Evolutionary conservation across 2,113 vertebrate genomes (phyloP), one percentile per base, ranked within the genome.

Genomic region (Aix galericulata): DNA sequence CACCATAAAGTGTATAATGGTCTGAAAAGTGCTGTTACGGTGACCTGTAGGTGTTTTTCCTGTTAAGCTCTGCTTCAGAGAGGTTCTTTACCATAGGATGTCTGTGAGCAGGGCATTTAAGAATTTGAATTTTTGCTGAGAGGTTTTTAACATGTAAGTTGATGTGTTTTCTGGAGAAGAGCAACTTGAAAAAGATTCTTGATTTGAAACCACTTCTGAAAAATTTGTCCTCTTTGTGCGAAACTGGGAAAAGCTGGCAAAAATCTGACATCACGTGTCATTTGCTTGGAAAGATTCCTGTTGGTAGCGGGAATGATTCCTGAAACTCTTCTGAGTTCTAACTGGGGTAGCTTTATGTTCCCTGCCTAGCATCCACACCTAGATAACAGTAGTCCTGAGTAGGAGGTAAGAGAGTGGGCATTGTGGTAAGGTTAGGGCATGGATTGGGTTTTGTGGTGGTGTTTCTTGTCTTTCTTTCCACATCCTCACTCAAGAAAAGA

Each of bases 221-320:
- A 76, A 79, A 80, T 62, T 12, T 56, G 26, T 88, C 11, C 20
- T 25, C 8, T 68, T 77, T 42, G 38, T 22, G 4, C 44, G 73
- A 91, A 84, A 31, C 82, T 73, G 48, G 53, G 50, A 52, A 87
- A 77, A 84, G 58, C 31, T 72, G 52, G 62, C 1, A 3, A 0
- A 0, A 13, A 21, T 55, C 21, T 23, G 44, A 31, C 1, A 36
- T 23, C 25, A 2, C 46, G 82, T 52, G 17, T 36, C 1, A 1
- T 85, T 82, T 85, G 55, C 23, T 84, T 74, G 44, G 59, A 31
- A 82, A 69, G 56, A 38, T 91, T 81, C 29, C 50, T 75, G 75
- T 22, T 12, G 23, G 17, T 12, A 20, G 17, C 66, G 52, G 44
- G 44, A 89, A 58, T 40, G 6, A 21, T 38, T 1, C 0, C 29